Evolutionary conservation across 2,888 invertebrate species (phyloP).

Genomic region (Microchrysa polita): DNA sequence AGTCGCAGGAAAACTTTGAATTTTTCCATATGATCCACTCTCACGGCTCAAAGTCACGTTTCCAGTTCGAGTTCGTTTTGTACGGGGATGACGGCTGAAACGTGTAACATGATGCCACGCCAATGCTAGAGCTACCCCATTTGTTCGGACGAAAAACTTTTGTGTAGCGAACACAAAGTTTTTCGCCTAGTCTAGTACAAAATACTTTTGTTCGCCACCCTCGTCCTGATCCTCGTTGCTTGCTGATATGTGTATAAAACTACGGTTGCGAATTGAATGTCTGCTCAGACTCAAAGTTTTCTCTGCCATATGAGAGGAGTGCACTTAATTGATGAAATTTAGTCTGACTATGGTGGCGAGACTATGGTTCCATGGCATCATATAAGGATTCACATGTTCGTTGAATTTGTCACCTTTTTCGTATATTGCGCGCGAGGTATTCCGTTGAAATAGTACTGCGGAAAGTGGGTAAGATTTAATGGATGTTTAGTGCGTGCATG

Average conservation of each 20-base stretch:
- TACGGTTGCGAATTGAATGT: conserved; percentile 28
- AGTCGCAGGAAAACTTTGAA: conserved; percentile 47
- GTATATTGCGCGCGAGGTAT: too few species aligned
- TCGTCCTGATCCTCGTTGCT: too few species aligned
- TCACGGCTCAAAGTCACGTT: conserved; percentile 43
- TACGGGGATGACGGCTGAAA: conserved; percentile 43
- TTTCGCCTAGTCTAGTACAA: conserved; percentile 7
- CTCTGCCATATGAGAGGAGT: conserved; percentile 4
- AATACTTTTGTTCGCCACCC: too few species aligned
- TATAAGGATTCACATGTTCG: too few species aligned
- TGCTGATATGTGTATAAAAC: too few species aligned
- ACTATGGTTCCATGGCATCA: too few species aligned
- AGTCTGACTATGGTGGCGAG: too few species aligned
- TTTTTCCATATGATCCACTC: conserved; percentile 44
- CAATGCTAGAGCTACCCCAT: conserved; percentile 24
- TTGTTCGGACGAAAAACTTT: conserved; percentile 24
- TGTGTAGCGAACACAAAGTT: conserved; percentile 6
- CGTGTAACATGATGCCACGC: conserved; percentile 6
- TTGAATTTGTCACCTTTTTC: too few species aligned
- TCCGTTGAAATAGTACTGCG: too few species aligned
- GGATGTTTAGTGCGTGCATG: too few species aligned
- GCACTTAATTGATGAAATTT: conserved; percentile 42
- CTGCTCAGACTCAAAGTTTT: conserved; percentile 13
- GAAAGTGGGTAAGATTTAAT: too few species aligned
- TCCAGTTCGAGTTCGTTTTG: conserved; percentile 31